Evolutionary conservation across 35 echinoderm and acorn worm species (phyloP).

Genomic region (Hemicentrotus pulcherrimus): DNA sequence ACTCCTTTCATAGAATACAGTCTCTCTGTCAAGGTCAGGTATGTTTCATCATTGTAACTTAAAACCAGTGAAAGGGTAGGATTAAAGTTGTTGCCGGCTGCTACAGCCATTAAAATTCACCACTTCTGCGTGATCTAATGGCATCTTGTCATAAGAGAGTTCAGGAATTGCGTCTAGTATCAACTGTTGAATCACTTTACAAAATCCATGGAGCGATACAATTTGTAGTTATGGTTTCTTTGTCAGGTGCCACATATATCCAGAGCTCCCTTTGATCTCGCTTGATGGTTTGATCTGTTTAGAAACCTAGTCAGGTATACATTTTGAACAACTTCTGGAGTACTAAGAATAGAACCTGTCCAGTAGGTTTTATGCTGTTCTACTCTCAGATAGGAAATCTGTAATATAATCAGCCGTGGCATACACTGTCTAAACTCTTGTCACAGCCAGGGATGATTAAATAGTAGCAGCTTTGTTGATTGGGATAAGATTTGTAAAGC

Average conservation of each 20-base stretch:
- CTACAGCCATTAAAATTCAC: not conserved
- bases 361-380: not conserved
- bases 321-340: not conserved
- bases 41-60: not conserved
- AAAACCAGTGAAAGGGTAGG: not conserved
- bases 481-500: not conserved
- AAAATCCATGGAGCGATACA: not conserved
- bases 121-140: not conserved
- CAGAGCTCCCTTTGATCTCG: not conserved
- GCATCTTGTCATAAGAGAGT: not conserved
- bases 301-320: not conserved
- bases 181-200: slow-evolving; percentile 10
- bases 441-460: not conserved
- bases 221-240: slow-evolving; percentile 14
- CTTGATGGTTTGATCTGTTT: not conserved
- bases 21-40: not conserved
- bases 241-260: not conserved
- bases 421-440: not conserved
- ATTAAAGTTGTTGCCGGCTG: not conserved
- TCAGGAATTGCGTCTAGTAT: not conserved
- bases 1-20: not conserved
- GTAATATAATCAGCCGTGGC: not conserved
- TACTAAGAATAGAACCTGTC: not conserved
- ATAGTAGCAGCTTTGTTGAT: not conserved
- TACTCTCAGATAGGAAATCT: not conserved